Evolutionary conservation across 2,797 vertebrate species (phyloP), one percentile per base, ranked within the genome.

Genomic region (Etheostoma nigrum): DNA sequence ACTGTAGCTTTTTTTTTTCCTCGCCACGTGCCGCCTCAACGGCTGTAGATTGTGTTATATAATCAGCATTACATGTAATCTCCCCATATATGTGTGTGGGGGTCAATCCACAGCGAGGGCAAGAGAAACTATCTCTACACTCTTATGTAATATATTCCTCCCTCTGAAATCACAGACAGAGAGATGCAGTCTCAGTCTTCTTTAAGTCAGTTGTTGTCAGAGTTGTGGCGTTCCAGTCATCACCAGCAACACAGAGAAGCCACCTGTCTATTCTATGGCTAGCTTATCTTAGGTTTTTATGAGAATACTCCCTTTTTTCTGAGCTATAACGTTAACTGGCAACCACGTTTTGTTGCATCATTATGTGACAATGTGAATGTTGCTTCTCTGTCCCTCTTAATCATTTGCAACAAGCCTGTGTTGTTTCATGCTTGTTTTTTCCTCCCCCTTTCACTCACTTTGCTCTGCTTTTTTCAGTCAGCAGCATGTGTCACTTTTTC

Each of bases 11-110:
- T 21, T 63, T 63, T 65, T 6, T 67, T 7, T 85, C 42, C 59
- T 72, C 45, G 0, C 25, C 81, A 72, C 54, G 25, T 80, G 72
- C 78, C 2, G 11, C 62, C 62, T 63, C 14, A 12, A 10, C 15
- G 6, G 81, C 75, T 77, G 69, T 86, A 84, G 79, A 84, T 85
- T 86, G 70, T 55, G 55, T 91, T 93, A 82, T 45, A 52, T 85
- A 89, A 93, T 82, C 72, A 69, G 67, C 54, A 82, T 90, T 85
- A 87, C 79, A 83, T 85, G 67, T 92, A 90, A 92, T 91, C 87
- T 88, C 55, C 65, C 48, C 68, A 53, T 82, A 77, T 79, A 66
- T 63, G 52, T 68, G 73, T 69, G 51, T 51, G 42, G 18, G 18
- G 78, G 54, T 69, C 66, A 66, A 66, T 79, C 76, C 61, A 72